phyloP scores from a whole-genome alignment of 2,797 vertebrate genomes.

The Lithobates pipiens region DNA sequence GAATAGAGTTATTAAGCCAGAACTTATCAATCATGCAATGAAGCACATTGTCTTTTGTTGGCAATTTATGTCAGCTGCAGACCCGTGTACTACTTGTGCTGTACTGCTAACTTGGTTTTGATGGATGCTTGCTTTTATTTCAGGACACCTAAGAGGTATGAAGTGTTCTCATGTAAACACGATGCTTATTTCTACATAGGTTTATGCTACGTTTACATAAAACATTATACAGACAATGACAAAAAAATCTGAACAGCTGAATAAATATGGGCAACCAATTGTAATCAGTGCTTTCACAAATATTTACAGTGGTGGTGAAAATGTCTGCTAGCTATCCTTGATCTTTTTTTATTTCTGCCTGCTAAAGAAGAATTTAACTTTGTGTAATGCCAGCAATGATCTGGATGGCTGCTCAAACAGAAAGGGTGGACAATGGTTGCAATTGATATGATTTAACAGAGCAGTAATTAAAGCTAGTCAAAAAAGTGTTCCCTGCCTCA shows the following conservation, averaged over 20 bases:
- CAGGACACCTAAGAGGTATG: not conserved
- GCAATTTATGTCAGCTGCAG: slow-evolving; percentile 13
- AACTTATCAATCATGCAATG: slow-evolving; percentile 45
- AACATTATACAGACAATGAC: not conserved
- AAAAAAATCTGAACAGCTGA: not conserved
- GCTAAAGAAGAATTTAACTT: not conserved
- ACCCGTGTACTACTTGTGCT: not conserved
- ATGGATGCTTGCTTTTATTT: slow-evolving; percentile 7
- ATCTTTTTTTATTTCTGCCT: not conserved
- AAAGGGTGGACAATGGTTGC: not conserved
- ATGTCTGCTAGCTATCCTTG: not conserved
- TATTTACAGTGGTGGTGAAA: not conserved
- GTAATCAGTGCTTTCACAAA: not conserved
- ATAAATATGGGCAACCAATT: not conserved
- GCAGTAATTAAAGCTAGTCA: not conserved
- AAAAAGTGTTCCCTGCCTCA: not conserved
- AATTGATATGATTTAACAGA: not conserved
- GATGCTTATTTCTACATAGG: not conserved
- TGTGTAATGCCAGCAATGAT: not conserved
- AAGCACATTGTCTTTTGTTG: slow-evolving; percentile 27
- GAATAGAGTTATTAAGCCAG: slow-evolving; percentile 33
- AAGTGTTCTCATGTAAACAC: not conserved
- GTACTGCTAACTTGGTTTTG: not conserved
- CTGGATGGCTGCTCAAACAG: not conserved
- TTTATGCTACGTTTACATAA: not conserved